A percentile compares a stretch with the other conserved stretches of the same genome.
Evolutionary conservation across 2,888 invertebrate genomes (phyloP).

Genomic region (Philhelius pedissequus): DNA sequence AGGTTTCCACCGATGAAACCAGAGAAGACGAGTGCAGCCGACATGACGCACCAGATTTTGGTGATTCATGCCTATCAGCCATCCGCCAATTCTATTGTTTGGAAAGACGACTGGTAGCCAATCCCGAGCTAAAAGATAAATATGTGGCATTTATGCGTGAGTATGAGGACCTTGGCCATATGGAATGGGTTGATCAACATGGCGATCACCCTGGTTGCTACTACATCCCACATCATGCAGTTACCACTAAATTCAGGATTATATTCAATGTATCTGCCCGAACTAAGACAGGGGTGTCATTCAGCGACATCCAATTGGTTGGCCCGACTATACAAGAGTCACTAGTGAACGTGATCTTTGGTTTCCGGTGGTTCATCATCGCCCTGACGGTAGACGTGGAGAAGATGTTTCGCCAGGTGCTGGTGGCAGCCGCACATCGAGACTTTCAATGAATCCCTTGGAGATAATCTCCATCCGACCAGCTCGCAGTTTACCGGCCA

Average conservation of each 20-base stretch:
- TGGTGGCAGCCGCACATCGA: neutral
- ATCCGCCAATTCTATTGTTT: slow-evolving; percentile 5
- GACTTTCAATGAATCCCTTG: neutral
- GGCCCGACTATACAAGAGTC: too few species aligned
- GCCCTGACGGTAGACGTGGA: too few species aligned
- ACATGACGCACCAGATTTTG: neutral
- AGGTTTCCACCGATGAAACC: neutral
- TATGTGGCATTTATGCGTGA: slow-evolving; percentile 32
- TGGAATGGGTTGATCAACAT: neutral
- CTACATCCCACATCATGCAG: slow-evolving; percentile 42
- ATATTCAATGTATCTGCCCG: slow-evolving; percentile 41
- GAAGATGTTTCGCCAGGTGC: too few species aligned
- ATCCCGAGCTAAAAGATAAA: neutral
- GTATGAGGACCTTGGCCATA: neutral
- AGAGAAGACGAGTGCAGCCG: neutral
- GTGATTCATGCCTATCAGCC: neutral
- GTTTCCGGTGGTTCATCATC: slow-evolving; percentile 28
- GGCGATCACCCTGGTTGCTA: slow-evolving; percentile 4
- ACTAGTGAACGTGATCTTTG: slow-evolving; percentile 5
- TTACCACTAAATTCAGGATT: too few species aligned
- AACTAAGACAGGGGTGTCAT: slow-evolving; percentile 4
- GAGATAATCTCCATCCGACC: neutral
- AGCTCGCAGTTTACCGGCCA: neutral
- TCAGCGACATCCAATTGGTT: slow-evolving; percentile 39
- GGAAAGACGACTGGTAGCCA: slow-evolving; percentile 6